Base-by-base conservation (phyloP, 2,113 vertebrate species). In the Neofelis nebulosa region DNA sequence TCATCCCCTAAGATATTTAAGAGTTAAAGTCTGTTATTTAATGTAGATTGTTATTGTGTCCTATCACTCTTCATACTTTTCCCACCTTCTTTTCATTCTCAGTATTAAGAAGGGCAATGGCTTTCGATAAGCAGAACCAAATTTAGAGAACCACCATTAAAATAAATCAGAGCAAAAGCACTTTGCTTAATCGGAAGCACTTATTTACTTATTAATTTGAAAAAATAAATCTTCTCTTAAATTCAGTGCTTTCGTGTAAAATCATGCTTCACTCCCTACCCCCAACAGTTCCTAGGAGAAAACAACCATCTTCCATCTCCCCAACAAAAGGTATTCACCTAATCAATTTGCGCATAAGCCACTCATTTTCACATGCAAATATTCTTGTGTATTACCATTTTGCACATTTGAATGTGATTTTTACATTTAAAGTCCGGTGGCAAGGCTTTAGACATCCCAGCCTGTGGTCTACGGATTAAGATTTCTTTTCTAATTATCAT, bases 311-410 rank as follows among this genome's bases (percentile, higher is more conserved):
- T n/a, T 27, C 38, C 48, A 15, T 3, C 66, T 13, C 15, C 63
- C 38, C 14, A 79, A 97, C 96, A 98, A 96, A 97, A 98, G 84
- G 90, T 73, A 83, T 95, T 92, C 87, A 45, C 4, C 48, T 38
- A 52, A 81, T 63, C 80, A 48, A 78, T 71, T 89, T 88, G 95
- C 78, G 31, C 80, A 61, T 55, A 86, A 69, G 36, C 87, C 48
- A 25, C 65, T 74, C 84, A 92, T 98, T 97, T 98, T 97, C 97
- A 98, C 96, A 97, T 98, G 97, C 97, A 98, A 98, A 98, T 94
- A 65, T 25, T 15, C 23, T 10, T 27, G 23, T 27, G 10, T 10
- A 36, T 76, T 84, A 69, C 73, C 88, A 38, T 76, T 69, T 80
- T 66, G 31, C 88, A 88, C 84, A 55, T 88, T 71, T 89, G 84